Base-by-base conservation (phyloP, 2,113 vertebrate genomes). In the Sakesphorus luctuosus region DNA sequence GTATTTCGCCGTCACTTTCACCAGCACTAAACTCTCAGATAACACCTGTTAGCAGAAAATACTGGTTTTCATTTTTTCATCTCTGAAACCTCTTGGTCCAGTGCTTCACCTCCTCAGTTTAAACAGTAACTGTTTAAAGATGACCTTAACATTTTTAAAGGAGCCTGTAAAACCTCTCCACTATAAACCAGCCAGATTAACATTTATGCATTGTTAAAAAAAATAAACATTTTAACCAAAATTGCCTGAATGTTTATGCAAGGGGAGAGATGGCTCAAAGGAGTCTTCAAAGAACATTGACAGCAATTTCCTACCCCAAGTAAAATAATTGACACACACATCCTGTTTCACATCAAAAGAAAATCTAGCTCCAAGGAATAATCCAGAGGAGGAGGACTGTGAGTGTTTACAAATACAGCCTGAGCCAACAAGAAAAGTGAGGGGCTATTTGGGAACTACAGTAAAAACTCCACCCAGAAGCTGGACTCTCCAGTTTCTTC, bases 281-380 rank as follows among this genome's bases (percentile, higher is more conserved):
- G 78, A 90, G 68, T 96, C 90, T 84, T 94, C 67, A 93, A 93
- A 78, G 77, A 95, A 87, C 78, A 92, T 26, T 93, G 92, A 93
- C 92, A 92, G 87, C 77, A 76, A 88, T 92, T 88, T 90, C 93
- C 67, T 93, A 95, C 49, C 52, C 61, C 21, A 46, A 89, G 52
- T 84, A 91, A 86, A 96, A 95, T 66, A 96, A 95, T 96, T 94
- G 92, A 75, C 87, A 89, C 73, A 93, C 53, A 89, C 81, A 96
- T 96, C 94, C 95, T 96, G 93, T 91, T 96, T 76, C 77, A 95
- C 90, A 92, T 97, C 84, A 96, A 95, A 97, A 81, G 93, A 91
- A 90, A 91, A 95, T 73, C 88, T 90, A 80, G 83, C 86, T 97
- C 81, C 84, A 63, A 86, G 76, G 78, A 91, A 77, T 90, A 95